Base-by-base conservation (phyloP, 2,888 invertebrate species). In the Pterostichus niger region DNA sequence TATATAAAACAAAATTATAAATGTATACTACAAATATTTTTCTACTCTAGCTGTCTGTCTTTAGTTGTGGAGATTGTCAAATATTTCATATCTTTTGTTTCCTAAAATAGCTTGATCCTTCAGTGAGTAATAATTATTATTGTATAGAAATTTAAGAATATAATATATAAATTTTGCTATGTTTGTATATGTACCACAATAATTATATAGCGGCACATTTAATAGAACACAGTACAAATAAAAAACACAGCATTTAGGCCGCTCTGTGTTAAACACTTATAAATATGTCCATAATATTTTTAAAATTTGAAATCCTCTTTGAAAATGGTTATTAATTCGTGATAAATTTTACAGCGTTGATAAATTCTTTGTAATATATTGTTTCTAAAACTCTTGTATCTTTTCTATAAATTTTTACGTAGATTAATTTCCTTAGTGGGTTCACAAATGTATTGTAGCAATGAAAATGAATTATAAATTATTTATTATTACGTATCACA, bases 151-250 rank as follows among this genome's bases (percentile, higher is more conserved):
- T 79, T 61, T 79, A 77, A 77, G 44, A 75, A 68, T 49, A 59
- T 52, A 75, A 75, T 52, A 75, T 64, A 64, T 75, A 75, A 75
- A 75, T 75, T 75, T 75, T 75, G 75, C 75, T 75, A 75, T 75
- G 75, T 75, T 75, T 75, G 49, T 75, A 75, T 52, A 52, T 75
- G 68, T 81, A 81, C 24, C 71, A 81, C 54, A 71, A 54, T 75
- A 52, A 75, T 13, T 75, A 75, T 52, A 75, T 75, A 83, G 83
- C 83, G 83, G 83, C 83, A 77, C 76, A 71, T 54, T 35, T 73
- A 83, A 76, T 83, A 83, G 83, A 54, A 61, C 76, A 83, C 83
- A 83, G 83, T 83, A 83, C 83, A 83, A 83, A 83, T 76, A 68
- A 77, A n/a, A 82, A 81, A 83, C 77, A 83, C 82, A 83, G 77